Percentiles rank a stretch among this genome's conserved stretches.
Evolutionary conservation across 2,797 vertebrate species (phyloP).

Genomic region (Chrysolophus pictus): DNA sequence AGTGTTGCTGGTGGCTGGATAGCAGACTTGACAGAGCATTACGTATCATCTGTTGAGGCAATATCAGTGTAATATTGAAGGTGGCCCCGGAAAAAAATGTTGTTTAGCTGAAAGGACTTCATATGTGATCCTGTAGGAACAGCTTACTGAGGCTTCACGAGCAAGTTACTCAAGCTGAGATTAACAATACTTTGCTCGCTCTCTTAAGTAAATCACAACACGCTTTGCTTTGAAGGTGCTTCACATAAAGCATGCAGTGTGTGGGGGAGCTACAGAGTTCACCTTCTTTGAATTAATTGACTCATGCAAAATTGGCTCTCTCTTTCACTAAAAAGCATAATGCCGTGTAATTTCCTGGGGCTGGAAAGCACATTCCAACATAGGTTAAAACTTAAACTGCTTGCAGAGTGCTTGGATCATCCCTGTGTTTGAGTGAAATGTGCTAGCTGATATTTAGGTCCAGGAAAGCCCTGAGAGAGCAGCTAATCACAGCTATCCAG

Average conservation of each 20-base stretch:
- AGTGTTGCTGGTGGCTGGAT: not conserved
- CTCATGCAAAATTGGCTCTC: not conserved
- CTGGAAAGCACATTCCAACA: not conserved
- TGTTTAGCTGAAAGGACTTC: not conserved
- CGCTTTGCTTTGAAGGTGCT: not conserved
- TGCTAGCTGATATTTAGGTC: not conserved
- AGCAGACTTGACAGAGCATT: not conserved
- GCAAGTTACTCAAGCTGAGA: not conserved
- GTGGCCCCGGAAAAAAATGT: not conserved
- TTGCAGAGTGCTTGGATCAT: not conserved
- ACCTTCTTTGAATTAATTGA: not conserved
- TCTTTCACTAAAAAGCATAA: not conserved
- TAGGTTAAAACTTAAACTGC: not conserved
- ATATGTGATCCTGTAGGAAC: accelerated
- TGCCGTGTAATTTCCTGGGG: not conserved
- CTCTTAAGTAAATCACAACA: not conserved
- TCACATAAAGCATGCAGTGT: not conserved
- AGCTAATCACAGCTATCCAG: slow-evolving; percentile 23
- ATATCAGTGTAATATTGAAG: not conserved
- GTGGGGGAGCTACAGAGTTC: not conserved
- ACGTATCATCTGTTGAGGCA: not conserved
- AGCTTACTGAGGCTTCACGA: not conserved
- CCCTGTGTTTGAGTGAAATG: not conserved
- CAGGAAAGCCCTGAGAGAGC: not conserved
- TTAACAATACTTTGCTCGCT: accelerated